A percentile compares a stretch with the other conserved stretches of the same genome.
Evolutionary conservation across 2,888 invertebrate species (phyloP).

Genomic region (Cephus rjabovi): DNA sequence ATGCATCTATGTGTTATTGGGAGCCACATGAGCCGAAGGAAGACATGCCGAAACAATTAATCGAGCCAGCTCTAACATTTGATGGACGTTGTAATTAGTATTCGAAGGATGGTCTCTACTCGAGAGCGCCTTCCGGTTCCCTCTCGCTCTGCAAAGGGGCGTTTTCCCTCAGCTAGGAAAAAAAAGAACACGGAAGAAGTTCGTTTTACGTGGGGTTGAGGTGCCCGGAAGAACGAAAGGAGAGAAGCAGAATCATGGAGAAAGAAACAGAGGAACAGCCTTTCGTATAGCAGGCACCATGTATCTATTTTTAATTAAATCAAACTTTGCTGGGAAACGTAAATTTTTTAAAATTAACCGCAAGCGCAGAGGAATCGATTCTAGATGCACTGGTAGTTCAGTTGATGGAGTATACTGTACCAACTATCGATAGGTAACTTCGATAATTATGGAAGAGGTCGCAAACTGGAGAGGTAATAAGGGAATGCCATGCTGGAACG

Average conservation of each 20-base stretch:
- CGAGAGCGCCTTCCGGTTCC: neutral
- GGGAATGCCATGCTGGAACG: no score
- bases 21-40: neutral
- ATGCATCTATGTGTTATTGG: neutral
- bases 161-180: neutral
- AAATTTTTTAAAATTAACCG: neutral
- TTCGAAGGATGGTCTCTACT: neutral
- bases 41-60: neutral
- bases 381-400: neutral
- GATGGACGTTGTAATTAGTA: neutral
- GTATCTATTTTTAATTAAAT: conserved; percentile 34
- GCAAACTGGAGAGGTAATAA: neutral
- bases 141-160: neutral
- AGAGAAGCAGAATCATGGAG: no score
- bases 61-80: neutral
- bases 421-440: neutral
- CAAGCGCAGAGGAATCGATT: neutral
- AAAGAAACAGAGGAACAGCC: neutral
- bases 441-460: neutral
- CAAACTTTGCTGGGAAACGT: conserved; percentile 19
- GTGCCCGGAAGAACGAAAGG: neutral
- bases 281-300: neutral
- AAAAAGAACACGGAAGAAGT: neutral
- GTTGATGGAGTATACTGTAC: neutral
- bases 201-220: no score